Evolutionary conservation across 1,140 invertebrate species (phyloP).

Genomic region (Zaprionus tsacasi): DNA sequence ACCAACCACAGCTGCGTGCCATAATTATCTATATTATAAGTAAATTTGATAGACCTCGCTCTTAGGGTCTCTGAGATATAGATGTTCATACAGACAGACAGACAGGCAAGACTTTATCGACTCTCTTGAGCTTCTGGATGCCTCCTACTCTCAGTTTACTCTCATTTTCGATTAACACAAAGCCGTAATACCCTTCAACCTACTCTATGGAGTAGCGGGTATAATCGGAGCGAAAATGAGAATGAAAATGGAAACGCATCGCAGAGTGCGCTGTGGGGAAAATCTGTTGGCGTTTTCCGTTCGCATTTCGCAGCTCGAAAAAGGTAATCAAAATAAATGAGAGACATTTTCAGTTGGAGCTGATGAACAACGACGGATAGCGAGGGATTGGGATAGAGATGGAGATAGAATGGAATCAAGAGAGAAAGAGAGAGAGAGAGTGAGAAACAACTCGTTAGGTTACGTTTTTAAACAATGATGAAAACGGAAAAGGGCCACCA

Average conservation of each 20-base stretch:
- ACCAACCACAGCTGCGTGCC: too few relatives aligned
- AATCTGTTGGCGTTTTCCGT: conserved; percentile 43
- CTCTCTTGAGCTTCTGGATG: too few relatives aligned
- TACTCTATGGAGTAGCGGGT: too few relatives aligned
- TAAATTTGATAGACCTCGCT: too few relatives aligned
- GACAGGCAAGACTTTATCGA: too few relatives aligned
- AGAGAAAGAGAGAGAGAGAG: neutral
- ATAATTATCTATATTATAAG: too few relatives aligned
- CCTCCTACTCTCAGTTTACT: too few relatives aligned
- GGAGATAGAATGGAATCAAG: neutral
- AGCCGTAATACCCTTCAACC: too few relatives aligned
- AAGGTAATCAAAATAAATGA: conserved; percentile 83
- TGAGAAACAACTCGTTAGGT: conserved; percentile 70
- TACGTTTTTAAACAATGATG: conserved; percentile 17
- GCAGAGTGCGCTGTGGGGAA: conserved; percentile 21
- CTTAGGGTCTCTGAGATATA: too few relatives aligned
- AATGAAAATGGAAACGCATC: conserved; percentile 34
- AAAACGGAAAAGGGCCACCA: conserved; percentile 18
- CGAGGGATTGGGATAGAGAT: neutral
- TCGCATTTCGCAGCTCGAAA: conserved; percentile 57
- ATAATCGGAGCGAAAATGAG: conserved; percentile 25
- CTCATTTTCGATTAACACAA: too few relatives aligned
- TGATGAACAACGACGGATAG: conserved; percentile 52
- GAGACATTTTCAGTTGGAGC: conserved; percentile 71
- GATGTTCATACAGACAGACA: too few relatives aligned